These are phyloP conservation scores for Campoplex nolae DNA, from an alignment of 2,888 invertebrate species.

Conservation along the genomic window DNA sequence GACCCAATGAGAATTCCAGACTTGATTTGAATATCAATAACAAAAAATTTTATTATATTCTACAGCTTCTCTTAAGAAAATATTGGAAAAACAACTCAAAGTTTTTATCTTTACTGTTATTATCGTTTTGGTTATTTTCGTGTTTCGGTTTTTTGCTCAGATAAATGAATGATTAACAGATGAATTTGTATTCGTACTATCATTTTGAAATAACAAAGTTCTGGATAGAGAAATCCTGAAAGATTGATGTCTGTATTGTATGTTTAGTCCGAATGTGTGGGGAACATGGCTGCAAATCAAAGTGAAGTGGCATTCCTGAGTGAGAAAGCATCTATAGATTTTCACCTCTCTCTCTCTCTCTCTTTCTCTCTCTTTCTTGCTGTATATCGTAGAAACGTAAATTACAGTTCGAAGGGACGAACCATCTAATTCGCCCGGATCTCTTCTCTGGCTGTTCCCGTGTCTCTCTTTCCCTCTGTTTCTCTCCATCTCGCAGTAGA, in stretches of 20 bases:
- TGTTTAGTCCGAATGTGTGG: conserved; percentile 23
- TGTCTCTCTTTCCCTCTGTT: conserved; percentile 46
- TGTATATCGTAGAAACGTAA: conserved; percentile 71
- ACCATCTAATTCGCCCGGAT: conserved; percentile 74
- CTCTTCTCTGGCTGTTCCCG: conserved; percentile 28
- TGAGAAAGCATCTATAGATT: conserved; percentile 25
- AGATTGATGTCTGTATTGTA: conserved; percentile 22
- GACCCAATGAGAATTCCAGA: not conserved
- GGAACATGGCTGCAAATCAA: conserved; percentile 71
- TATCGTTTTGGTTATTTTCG: not conserved
- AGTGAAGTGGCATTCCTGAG: conserved; percentile 56
- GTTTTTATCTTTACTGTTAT: not conserved
- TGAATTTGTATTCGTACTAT: not conserved
- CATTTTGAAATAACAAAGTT: not conserved
- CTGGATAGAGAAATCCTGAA: not conserved
- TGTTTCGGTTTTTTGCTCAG: not conserved
- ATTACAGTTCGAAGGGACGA: conserved; percentile 76
- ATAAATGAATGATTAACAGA: not conserved
- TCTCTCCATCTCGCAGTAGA: conserved; percentile 5
- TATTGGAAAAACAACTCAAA: not conserved
- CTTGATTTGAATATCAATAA: not conserved
- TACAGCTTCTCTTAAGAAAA: not conserved
- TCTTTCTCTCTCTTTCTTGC: not conserved
- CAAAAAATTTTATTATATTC: not conserved
- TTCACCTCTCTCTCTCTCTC: not conserved